A percentile compares a stretch with the other conserved stretches of the same genome.
These are phyloP conservation scores for Papilio helenus DNA, from an alignment of 1,140 invertebrate species.

Conservation along the genomic window DNA sequence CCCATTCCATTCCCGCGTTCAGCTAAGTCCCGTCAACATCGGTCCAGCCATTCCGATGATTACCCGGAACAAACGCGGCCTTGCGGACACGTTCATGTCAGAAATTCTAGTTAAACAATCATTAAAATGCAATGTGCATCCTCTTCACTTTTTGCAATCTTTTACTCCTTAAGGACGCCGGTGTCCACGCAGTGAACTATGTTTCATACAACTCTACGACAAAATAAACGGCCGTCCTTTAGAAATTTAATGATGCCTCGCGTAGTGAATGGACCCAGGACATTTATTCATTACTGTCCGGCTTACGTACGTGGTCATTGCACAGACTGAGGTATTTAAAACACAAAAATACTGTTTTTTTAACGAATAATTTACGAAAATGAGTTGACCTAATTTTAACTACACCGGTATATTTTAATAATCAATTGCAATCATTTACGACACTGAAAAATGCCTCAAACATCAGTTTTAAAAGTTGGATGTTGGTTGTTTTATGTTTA, in stretches of 20 bases:
- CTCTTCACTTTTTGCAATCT: background rate
- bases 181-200: background rate
- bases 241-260: slow-evolving; percentile 27
- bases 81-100: background rate
- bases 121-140: slow-evolving; percentile 17
- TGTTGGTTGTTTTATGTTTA: background rate
- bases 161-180: background rate
- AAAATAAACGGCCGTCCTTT: slow-evolving; percentile 23
- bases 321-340: background rate
- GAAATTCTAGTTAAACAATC: slow-evolving; percentile 16
- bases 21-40: too few species aligned
- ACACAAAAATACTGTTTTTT: background rate
- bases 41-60: too few species aligned
- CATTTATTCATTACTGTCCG: background rate
- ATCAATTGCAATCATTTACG: too few species aligned
- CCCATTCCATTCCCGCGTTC: too few species aligned
- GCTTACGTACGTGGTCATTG: background rate
- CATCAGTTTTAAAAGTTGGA: too few species aligned
- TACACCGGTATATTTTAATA: too few species aligned
- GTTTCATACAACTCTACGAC: background rate
- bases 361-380: too few species aligned
- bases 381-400: too few species aligned
- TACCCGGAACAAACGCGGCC: too few species aligned
- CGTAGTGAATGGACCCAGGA: background rate
- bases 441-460: too few species aligned